phyloP scores from a whole-genome alignment of 2,888 invertebrate genomes.

The Eucera pruinosa region DNA sequence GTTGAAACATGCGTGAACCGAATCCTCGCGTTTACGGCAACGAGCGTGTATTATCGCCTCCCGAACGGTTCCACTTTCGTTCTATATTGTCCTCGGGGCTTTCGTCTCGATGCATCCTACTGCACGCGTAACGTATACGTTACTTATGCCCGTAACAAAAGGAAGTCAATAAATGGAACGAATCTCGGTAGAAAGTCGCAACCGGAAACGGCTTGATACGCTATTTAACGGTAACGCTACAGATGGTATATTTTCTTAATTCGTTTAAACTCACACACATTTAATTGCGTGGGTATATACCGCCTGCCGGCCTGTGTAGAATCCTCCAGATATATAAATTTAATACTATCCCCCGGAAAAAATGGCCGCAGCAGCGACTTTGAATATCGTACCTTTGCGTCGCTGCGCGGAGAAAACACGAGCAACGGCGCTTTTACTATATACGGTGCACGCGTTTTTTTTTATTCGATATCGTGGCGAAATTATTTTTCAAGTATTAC shows the following conservation, averaged over 20 bases:
- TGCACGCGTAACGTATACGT: no score
- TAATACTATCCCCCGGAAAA: constrained; percentile 29
- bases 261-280: constrained; percentile 26
- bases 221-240: background rate
- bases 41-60: constrained; percentile 11
- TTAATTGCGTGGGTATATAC: constrained; percentile 20
- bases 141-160: background rate
- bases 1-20: constrained; percentile 5
- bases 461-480: no score
- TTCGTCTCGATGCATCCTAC: background rate
- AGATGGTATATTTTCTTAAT: constrained; percentile 47
- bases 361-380: constrained; percentile 4
- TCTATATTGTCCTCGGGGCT: background rate
- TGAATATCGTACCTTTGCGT: constrained; percentile 13
- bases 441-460: no score
- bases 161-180: constrained; percentile 28
- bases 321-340: constrained; percentile 24
- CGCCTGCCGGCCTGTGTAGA: constrained; percentile 4
- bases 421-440: background rate
- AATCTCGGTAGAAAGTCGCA: background rate
- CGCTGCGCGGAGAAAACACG: constrained; percentile 43
- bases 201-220: constrained; percentile 8
- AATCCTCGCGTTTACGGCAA: constrained; percentile 10
- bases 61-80: constrained; percentile 7
- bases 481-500: no score